Evolutionary conservation across 2,888 invertebrate genomes (phyloP), one percentile per base, ranked within the genome.

Genomic region (Apotomis turbidana): DNA sequence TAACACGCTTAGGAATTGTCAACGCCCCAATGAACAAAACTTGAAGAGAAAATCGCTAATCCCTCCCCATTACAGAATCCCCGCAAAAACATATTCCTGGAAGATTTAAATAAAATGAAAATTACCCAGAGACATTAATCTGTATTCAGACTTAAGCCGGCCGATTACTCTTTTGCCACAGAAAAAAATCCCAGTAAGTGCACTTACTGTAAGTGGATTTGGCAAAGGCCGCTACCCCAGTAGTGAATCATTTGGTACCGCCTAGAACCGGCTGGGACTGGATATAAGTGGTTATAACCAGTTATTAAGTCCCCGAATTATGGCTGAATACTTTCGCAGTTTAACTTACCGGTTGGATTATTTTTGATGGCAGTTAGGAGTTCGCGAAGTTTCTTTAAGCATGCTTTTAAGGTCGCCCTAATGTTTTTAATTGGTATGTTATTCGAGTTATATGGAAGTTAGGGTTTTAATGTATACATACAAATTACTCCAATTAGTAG

Each of bases 171-270:
- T 80, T 78, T 78, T 76, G 72, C 79, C 76, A 74, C 76, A 77
- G 58, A 78, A 81, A 79, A 78, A 77, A 75, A 68, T 27, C 70
- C 75, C 74, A 74, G 77, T 80, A 79, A 85, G 84, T 80, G 84
- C 83, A 83, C 81, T 81, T 78, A 80, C 76, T 79, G 77, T 84
- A 85, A 88, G 84, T 86, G 84, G 86, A 87, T 88, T 86, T 85
- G 84, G 87, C 84, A 84, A 75, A 79, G 80, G 75, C 75, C 44
- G 68, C 54, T 10, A 38, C 51, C 60, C 57, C 62, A 36, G 44
- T 46, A 70, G 66, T 73, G 70, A 62, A 73, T 73, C 73, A 73
- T 70, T 70, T 66, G 54, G 46, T 64, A 59, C 70, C 13, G 60
- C 58, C 46, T 57, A 54, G 59, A 68, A 64, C 60, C 70, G 63